A percentile compares a stretch with the other conserved stretches of the same genome.
phyloP scores from a whole-genome alignment of 2,797 vertebrate species.

The Bufotes viridis region DNA sequence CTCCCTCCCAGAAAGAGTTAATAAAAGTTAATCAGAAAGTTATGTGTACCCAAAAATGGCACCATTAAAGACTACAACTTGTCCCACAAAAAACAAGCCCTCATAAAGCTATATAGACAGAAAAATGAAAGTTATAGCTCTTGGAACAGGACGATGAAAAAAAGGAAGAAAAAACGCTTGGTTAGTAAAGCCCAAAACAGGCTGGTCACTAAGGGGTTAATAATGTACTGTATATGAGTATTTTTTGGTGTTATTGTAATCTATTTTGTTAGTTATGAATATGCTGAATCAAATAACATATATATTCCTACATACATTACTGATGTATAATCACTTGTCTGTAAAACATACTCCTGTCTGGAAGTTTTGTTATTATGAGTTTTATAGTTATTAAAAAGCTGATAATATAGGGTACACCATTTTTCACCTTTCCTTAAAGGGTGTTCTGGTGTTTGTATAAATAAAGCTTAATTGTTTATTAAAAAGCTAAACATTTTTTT shows the following conservation, averaged over 20 bases:
- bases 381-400: neutral
- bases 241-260: constrained; percentile 26
- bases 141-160: too few species aligned
- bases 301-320: neutral
- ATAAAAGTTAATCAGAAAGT: too few species aligned
- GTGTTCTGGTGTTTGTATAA: neutral
- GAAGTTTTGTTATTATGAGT: neutral
- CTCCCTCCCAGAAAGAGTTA: too few species aligned
- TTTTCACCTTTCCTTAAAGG: neutral
- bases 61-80: too few species aligned
- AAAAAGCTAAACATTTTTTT: neutral
- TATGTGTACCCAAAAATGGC: too few species aligned
- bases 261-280: neutral
- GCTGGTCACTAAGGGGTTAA: too few species aligned
- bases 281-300: neutral
- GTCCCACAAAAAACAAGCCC: too few species aligned
- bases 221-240: neutral
- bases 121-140: too few species aligned
- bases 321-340: neutral
- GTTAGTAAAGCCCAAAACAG: too few species aligned
- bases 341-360: neutral
- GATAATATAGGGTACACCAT: neutral
- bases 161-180: too few species aligned
- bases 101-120: too few species aligned
- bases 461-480: neutral